These are phyloP conservation scores for Ochropleura leucogaster DNA, from an alignment of 2,888 invertebrate species.

Conservation along the genomic window DNA sequence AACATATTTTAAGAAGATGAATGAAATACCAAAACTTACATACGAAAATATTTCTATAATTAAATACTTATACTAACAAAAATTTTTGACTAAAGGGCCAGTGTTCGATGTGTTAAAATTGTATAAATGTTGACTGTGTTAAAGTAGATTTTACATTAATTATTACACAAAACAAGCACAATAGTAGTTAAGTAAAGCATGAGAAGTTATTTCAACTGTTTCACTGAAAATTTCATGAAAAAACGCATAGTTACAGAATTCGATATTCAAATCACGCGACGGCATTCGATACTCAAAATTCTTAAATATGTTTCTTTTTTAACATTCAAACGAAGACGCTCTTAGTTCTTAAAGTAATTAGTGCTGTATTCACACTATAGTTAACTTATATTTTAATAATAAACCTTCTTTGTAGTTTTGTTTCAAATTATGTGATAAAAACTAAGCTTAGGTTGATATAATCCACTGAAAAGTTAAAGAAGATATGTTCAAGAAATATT, in stretches of 20 bases:
- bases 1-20: constrained; percentile 67
- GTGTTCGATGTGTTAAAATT: constrained; percentile 85
- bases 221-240: constrained; percentile 18
- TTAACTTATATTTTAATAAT: constrained; percentile 42
- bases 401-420: constrained; percentile 7
- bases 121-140: constrained; percentile 64
- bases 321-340: neutral
- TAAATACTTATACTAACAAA: constrained; percentile 88
- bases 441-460: constrained; percentile 30
- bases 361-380: constrained; percentile 9
- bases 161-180: constrained; percentile 78
- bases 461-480: constrained; percentile 2
- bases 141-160: constrained; percentile 68
- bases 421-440: constrained; percentile 9
- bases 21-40: constrained; percentile 78
- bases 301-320: neutral
- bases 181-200: constrained; percentile 66
- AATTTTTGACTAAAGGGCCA: constrained; percentile 87
- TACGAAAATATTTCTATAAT: constrained; percentile 74
- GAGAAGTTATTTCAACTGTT: constrained; percentile 66
- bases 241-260: neutral
- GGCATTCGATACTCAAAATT: constrained; percentile 18
- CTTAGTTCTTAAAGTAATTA: constrained; percentile 13
- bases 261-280: constrained; percentile 4
- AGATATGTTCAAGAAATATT: neutral